Evolutionary conservation across 64 coral and sea anemone species (phyloP).

Genomic region (Exaiptasia diaphana): DNA sequence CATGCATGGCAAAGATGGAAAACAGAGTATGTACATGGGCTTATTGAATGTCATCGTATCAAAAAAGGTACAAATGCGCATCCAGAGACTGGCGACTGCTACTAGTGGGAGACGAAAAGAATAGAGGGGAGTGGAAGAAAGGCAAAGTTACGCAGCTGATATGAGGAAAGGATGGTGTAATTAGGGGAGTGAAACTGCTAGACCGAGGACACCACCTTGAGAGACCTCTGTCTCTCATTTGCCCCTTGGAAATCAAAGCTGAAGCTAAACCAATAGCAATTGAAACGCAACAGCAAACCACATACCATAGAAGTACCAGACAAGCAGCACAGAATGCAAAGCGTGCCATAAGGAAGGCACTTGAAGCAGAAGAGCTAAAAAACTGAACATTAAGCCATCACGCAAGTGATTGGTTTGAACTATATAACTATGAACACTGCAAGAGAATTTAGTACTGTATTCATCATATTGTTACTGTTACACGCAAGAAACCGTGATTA

Average conservation of each 20-base stretch:
- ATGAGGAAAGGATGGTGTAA: conserved; percentile 11
- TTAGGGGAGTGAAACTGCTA: conserved; percentile 13
- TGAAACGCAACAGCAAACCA: too few species aligned
- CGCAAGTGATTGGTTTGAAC: too few species aligned
- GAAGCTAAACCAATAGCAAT: too few species aligned
- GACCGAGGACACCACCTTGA: conserved; percentile 8
- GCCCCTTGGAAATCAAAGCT: conserved; percentile 4
- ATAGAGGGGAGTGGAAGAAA: conserved; percentile 53
- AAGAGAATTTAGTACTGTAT: too few species aligned
- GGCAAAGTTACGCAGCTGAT: background rate
- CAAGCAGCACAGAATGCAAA: too few species aligned
- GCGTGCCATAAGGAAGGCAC: too few species aligned
- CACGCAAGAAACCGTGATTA: too few species aligned
- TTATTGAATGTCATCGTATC: conserved; percentile 52
- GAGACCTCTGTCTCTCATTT: conserved; percentile 20
- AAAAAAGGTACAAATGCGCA: background rate
- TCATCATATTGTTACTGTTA: too few species aligned
- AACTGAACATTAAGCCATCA: too few species aligned
- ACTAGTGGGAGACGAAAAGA: conserved; percentile 45
- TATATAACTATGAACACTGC: too few species aligned
- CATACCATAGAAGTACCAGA: too few species aligned
- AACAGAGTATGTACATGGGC: conserved; percentile 43
- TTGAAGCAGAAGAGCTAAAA: too few species aligned
- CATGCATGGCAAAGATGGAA: conserved; percentile 21
- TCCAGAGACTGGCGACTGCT: conserved; percentile 44